These are phyloP conservation scores for Myotis planiceps DNA, from an alignment of 2,797 vertebrate genomes.

Conservation along the genomic window DNA sequence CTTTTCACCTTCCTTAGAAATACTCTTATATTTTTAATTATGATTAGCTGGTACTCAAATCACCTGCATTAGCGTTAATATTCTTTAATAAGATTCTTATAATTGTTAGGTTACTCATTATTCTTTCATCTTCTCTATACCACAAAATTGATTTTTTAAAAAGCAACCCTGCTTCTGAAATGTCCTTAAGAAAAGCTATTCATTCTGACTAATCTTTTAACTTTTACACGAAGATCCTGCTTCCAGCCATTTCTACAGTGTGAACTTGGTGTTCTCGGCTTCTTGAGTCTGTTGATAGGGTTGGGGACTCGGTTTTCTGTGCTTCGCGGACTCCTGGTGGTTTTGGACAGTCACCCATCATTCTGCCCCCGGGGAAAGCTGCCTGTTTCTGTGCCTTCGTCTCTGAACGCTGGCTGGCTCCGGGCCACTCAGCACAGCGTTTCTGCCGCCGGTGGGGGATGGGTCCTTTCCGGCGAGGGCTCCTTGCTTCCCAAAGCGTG, in stretches of 20 bases:
- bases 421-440: not conserved
- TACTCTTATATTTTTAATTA: not conserved
- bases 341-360: not conserved
- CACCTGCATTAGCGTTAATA: not conserved
- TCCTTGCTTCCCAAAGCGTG: not conserved
- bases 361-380: not conserved
- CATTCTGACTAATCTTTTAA: not conserved
- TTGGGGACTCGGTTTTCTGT: not conserved
- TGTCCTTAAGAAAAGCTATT: not conserved
- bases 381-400: not conserved
- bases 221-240: not conserved
- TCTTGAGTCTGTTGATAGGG: not conserved
- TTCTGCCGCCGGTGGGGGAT: not conserved
- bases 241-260: not conserved
- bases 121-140: not conserved
- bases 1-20: not conserved
- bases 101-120: not conserved
- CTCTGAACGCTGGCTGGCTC: not conserved
- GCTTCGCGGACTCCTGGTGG: not conserved
- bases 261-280: not conserved
- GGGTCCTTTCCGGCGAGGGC: not conserved
- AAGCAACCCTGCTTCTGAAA: not conserved
- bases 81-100: not conserved
- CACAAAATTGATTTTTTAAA: not conserved
- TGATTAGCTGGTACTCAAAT: too few relatives aligned